phyloP scores from a whole-genome alignment of 1,140 invertebrate species.

The Diachasma alloeum region DNA sequence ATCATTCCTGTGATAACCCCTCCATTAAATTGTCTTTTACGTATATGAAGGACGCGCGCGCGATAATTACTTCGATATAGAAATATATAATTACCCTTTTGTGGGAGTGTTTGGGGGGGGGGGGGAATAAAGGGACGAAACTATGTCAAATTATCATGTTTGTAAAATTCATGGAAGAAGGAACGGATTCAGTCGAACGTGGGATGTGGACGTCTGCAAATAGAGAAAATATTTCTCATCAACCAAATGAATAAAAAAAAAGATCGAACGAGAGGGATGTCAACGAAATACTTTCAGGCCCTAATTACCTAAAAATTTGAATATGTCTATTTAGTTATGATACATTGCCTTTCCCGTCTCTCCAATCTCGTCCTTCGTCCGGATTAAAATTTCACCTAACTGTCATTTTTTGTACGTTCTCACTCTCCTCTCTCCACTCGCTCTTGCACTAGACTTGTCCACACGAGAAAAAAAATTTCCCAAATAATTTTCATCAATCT shows the following conservation, averaged over 20 bases:
- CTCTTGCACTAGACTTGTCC: not conserved
- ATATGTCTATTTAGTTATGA: constrained; percentile 41
- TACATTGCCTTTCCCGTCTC: constrained; percentile 40
- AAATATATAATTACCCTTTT: not conserved
- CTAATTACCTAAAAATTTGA: constrained; percentile 46
- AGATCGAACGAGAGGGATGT: constrained; percentile 36
- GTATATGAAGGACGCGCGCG: constrained; percentile 38
- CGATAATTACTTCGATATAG: not conserved
- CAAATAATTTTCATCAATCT: constrained; percentile 8
- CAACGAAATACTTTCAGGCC: constrained; percentile 38
- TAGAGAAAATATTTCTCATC: not conserved
- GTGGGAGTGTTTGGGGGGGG: not conserved
- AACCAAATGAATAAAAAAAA: constrained; percentile 36
- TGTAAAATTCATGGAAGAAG: constrained; percentile 4
- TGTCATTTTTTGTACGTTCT: constrained; percentile 21
- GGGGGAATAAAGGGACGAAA: not conserved
- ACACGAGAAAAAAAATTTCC: not conserved
- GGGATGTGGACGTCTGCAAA: not conserved
- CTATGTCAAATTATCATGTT: not conserved
- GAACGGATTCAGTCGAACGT: constrained; percentile 2
- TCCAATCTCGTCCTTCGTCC: constrained; percentile 29
- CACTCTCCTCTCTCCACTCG: not conserved
- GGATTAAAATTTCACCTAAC: constrained; percentile 11
- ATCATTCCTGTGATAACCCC: not conserved
- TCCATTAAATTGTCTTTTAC: constrained; percentile 30